Percentiles rank a stretch among this genome's conserved stretches.
Evolutionary conservation across 1,140 invertebrate species (phyloP).

Genomic region (Catajapyx aquilonaris): DNA sequence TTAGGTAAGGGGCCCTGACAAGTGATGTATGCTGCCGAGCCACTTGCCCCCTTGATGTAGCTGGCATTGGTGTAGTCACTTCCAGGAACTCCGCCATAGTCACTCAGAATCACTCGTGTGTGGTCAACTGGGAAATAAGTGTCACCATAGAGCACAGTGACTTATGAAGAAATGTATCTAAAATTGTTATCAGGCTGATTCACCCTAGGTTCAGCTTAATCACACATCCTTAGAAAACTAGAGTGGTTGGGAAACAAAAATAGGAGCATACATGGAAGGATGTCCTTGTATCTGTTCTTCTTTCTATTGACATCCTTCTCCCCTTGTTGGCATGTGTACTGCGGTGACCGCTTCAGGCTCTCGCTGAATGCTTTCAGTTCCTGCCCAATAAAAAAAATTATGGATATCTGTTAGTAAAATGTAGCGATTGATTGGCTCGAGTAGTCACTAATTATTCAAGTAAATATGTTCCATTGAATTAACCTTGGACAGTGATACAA

Average conservation of each 20-base stretch:
- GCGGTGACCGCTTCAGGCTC: slow-evolving; percentile 20
- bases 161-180: slow-evolving; percentile 1
- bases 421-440: too few species aligned
- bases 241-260: too few species aligned
- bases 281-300: slow-evolving; percentile 51
- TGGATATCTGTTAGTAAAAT: too few species aligned
- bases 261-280: slow-evolving; percentile 42
- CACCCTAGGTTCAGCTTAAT: background rate
- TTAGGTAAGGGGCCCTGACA: slow-evolving; percentile 39
- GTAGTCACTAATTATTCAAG: too few species aligned
- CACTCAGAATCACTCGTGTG: slow-evolving; percentile 32
- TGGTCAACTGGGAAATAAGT: slow-evolving; percentile 31
- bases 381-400: slow-evolving; percentile 15
- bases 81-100: slow-evolving; percentile 30
- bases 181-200: slow-evolving; percentile 1
- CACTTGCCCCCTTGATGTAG: slow-evolving; percentile 31
- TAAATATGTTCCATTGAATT: background rate
- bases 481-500: slow-evolving; percentile 2
- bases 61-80: slow-evolving; percentile 53
- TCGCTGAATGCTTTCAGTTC: slow-evolving; percentile 29
- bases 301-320: slow-evolving; percentile 35
- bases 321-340: slow-evolving; percentile 32
- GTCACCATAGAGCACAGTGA: background rate
- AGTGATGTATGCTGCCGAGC: slow-evolving; percentile 26
- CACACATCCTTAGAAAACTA: too few species aligned